These are phyloP conservation scores for Whitmania pigra DNA, from an alignment of 1,140 invertebrate species.

Conservation along the genomic window DNA sequence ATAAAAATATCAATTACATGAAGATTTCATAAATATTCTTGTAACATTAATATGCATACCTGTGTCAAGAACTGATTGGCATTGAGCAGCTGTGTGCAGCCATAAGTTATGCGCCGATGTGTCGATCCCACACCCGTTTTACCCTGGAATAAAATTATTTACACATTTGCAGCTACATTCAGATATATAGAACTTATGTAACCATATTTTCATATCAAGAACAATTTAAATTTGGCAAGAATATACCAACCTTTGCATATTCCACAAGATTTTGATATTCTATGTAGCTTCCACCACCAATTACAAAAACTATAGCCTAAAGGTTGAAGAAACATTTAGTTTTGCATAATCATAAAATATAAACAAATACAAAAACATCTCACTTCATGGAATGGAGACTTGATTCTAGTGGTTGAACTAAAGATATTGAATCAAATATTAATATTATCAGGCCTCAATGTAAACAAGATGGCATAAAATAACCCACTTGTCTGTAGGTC, in stretches of 20 bases:
- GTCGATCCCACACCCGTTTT: constrained; percentile 46
- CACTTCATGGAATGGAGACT: constrained; percentile 43
- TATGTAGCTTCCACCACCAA: constrained; percentile 97
- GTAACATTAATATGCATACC: constrained; percentile 41
- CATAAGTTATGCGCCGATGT: constrained; percentile 75
- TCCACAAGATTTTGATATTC: constrained; percentile 97
- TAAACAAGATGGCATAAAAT: constrained; percentile 9
- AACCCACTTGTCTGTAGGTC: constrained; percentile 50
- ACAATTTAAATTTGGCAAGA: constrained; percentile 3
- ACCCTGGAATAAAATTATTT: constrained; percentile 42
- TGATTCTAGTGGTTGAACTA: constrained; percentile 36
- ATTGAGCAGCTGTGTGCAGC: constrained; percentile 80
- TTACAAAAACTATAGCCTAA: constrained; percentile 78
- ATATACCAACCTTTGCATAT: constrained; percentile 57
- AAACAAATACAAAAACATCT: not conserved
- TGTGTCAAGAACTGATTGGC: constrained; percentile 84
- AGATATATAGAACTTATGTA: not conserved
- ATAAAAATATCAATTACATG: not conserved
- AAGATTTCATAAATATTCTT: not conserved
- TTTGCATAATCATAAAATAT: constrained; percentile 2
- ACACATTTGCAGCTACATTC: not conserved
- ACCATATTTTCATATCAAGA: not conserved
- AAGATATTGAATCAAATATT: constrained; percentile 18
- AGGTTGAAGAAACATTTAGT: constrained; percentile 15
- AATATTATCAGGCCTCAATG: not conserved